phyloP scores from a whole-genome alignment of 2,797 vertebrate genomes.

The Xiphorhynchus erythropygius region DNA sequence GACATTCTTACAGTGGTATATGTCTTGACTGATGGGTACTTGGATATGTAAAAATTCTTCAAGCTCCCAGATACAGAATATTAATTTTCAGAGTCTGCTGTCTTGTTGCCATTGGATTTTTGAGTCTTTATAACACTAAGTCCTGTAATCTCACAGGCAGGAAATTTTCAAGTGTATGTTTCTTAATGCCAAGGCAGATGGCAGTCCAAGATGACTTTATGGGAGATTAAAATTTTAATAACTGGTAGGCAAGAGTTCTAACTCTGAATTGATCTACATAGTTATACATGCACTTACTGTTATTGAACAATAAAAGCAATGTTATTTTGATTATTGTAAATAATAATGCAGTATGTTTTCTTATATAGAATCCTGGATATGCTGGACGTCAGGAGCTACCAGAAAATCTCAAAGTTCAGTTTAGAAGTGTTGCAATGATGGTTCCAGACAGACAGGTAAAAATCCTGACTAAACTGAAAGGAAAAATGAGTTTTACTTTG shows the following conservation, averaged over 20 bases:
- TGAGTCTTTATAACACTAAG: not conserved
- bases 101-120: not conserved
- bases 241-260: not conserved
- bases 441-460: slow-evolving; percentile 80
- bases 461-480: not conserved
- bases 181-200: not conserved
- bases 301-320: not conserved
- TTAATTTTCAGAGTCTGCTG: not conserved
- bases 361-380: slow-evolving; percentile 79
- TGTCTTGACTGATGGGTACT: not conserved
- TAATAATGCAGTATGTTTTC: not conserved
- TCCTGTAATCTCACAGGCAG: not conserved
- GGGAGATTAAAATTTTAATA: not conserved
- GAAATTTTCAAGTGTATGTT: not conserved
- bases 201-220: not conserved
- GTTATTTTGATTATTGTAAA: not conserved
- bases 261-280: not conserved
- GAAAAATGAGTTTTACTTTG: not conserved
- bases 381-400: slow-evolving; percentile 81
- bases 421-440: slow-evolving; percentile 81
- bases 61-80: not conserved
- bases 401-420: slow-evolving; percentile 80
- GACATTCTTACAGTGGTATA: not conserved
- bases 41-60: not conserved
- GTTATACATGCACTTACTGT: not conserved